Base-by-base conservation (phyloP, 1,140 invertebrate genomes). In the Aphelenchoides fujianensis region DNA sequence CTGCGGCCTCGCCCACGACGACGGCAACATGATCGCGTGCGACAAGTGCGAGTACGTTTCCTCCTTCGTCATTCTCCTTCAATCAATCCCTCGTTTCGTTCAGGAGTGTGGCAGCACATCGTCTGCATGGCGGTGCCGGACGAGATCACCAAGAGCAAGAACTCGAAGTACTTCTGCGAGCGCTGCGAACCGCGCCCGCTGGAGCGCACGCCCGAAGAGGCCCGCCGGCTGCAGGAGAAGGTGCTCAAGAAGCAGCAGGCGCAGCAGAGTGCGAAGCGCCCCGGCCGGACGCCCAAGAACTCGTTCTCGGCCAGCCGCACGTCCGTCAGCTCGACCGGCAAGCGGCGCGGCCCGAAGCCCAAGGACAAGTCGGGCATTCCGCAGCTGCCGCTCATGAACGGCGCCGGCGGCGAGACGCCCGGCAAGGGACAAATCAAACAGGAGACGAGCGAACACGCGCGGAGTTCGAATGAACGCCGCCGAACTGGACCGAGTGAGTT, bases 51-150 rank as follows among this genome's bases (percentile, higher is more conserved):
- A 69, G 2, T 70, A 61, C 12, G 3, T 68, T 70, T 54, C n/a
- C 70, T 71, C 12, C 3, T 16, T 71, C 54, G 71, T 36, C 71
- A 3, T 68, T 34, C 12, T 9, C 54, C 71, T 71, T 48, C 36
- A 48, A 48, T 59, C 5, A 5, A 59, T 1, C 76, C 35, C 32
- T 30, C 76, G n/a, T n/a, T n/a, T n/a, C n/a, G n/a, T n/a, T n/a
- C n/a, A n/a, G n/a, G 74, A 16, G 75, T 76, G 36, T 76, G 75
- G 75, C 75, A 76, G 30, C 75, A 76, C 41, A 70, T 73, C 59
- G 27, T 68, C 19, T 76, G 75, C 35, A 72, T 76, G 76, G 77
- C 35, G 12, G 34, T 76, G 16, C 28, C 34, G n/a, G 7, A 7
- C 5, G 55, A 5, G 5, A 23, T 7, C 5, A 5, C 7, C 55